Evolutionary conservation across 2,888 invertebrate genomes (phyloP), one percentile per base, ranked within the genome.

Genomic region (Rhamnusium bicolor): DNA sequence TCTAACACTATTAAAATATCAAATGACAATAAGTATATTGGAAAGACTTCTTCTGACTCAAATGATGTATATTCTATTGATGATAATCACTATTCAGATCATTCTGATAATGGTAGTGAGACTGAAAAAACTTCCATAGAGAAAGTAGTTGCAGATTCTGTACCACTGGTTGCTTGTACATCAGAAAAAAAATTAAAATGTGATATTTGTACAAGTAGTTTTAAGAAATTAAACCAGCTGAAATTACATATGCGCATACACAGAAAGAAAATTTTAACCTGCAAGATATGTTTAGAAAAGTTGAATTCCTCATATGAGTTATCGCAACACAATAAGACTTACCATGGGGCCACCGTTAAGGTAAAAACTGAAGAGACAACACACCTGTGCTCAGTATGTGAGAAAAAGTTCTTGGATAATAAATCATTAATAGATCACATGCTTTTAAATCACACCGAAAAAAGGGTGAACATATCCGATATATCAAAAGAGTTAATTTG

Each of bases 391-490:
- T 72, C 77, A 27, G 62, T 76, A 14, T 80, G 79, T 16, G 74
- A 79, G 14, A 76, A 74, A 32, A 79, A 76, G 47, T 80, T 77
- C 58, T 54, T 63, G 54, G 68, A 75, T 40, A 79, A 79, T 56
- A 68, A 74, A 5, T 60, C 73, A n/a, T 68, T 79, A 71, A 74
- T 75, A 46, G 72, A 79, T 6, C 80, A 80, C 63, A 76, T 75
- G 77, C 21, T 78, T n/a, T 47, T 56, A n/a, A 76, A 75, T 61
- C 79, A 80, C 58, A 77, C 76, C 14, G 74, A 77, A 68, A 77
- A 77, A 65, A 72, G 74, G 61, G 71, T 76, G 2, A 72, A 70
- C 49, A 6, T 24, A 49, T 27, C 27, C 10, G 66, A 71, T 3
- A 63, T 56, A 29, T 18, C 47, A 7, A 72, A 75, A 18, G 47